Percentiles rank a stretch among this genome's conserved stretches.
phyloP scores from a whole-genome alignment of 2,113 vertebrate species.

The Carettochelys insculpta region DNA sequence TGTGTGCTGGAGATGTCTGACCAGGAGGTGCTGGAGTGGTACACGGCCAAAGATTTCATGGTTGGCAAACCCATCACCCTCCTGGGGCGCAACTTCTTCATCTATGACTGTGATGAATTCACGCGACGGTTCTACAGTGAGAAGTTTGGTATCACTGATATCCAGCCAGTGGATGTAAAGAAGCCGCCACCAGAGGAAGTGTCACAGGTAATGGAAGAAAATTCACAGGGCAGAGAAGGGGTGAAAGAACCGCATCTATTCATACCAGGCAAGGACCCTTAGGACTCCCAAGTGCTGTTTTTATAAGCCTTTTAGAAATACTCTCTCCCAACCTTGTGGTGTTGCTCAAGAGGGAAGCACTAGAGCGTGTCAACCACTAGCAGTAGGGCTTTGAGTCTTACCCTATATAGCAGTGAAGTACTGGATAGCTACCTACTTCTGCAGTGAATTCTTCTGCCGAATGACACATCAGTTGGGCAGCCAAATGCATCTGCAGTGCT shows the following conservation, averaged over 20 bases:
- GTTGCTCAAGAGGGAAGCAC: neutral
- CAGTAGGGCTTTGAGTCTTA: neutral
- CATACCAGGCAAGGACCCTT: neutral
- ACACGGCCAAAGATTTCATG: conserved; percentile 87
- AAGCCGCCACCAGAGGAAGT: conserved; percentile 62
- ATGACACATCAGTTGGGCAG: neutral
- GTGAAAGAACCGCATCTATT: neutral
- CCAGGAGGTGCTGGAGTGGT: conserved; percentile 90
- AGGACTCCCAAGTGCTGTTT: neutral
- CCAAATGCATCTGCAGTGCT: neutral
- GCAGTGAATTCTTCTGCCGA: neutral
- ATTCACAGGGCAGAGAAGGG: neutral
- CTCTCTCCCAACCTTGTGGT: neutral
- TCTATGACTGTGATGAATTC: conserved; percentile 90
- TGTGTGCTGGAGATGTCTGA: conserved; percentile 89
- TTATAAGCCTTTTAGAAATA: neutral
- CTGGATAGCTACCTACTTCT: neutral
- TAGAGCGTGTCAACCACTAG: neutral
- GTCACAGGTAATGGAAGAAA: conserved; percentile 68
- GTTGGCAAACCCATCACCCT: conserved; percentile 84
- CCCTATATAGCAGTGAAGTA: neutral
- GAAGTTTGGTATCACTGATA: conserved; percentile 81
- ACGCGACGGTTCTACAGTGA: conserved; percentile 85
- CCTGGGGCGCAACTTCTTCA: conserved; percentile 86
- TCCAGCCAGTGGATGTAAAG: conserved; percentile 75